Base-by-base conservation (phyloP, 2,888 invertebrate genomes). In the Ctena decussata region DNA sequence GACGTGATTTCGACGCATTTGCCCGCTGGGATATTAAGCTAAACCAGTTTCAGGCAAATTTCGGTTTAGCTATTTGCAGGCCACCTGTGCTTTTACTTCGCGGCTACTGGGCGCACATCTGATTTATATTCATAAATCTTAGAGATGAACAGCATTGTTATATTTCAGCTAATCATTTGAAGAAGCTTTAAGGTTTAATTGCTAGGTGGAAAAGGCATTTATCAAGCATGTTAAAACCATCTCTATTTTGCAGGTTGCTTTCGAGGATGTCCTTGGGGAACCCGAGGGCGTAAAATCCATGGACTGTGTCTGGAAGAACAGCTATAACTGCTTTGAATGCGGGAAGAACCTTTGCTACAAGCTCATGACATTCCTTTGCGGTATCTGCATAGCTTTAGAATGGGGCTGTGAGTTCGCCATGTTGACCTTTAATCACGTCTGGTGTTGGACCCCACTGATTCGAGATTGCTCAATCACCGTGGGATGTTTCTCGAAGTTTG, bases 241-340 rank as follows among this genome's bases (percentile, higher is more conserved):
- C n/a, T n/a, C n/a, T n/a, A n/a, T n/a, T 46, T 24, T 57, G n/a
- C 57, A 93, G 92, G 91, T 91, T 11, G 71, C 49, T 11, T 93
- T 91, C 57, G 92, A 93, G 24, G 93, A 94, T 57, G 91, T 93
- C 5, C 77, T 94, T 32, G 94, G 87, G 0, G 94, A 94, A 80
- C 94, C 94, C 0, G 94, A 93, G 18, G 93, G 93, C 12, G 85
- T 91, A n/a, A 92, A 89, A 60, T 91, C 91, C 49, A 89, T 97
- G 0, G 97, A 97, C 94, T 97, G 97, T 95, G 97, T 97, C 65
- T 98, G 98, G 97, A 96, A 97, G 11, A 96, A 97, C 75, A 97
- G 97, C 93, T 96, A 97, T 92, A 85, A 71, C 24, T 93, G 97
- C 95, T 98, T 97, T 96, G 96, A 96, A 73, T 96, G 97, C 90